Base-by-base conservation (phyloP, 1,140 invertebrate genomes). In the Papilio dardanus region DNA sequence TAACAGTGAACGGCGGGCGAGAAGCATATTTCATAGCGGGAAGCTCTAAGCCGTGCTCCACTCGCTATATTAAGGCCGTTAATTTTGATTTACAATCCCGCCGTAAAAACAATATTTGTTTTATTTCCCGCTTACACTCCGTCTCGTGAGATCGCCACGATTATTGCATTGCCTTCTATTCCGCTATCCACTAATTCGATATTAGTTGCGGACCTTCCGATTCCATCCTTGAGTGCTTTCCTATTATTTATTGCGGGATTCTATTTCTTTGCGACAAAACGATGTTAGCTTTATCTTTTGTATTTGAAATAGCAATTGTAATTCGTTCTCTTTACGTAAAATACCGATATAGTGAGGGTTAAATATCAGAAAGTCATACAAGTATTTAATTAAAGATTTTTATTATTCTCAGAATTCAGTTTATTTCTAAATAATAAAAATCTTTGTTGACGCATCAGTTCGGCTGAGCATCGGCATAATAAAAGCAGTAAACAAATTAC, bases 61-160 rank as follows among this genome's bases (percentile, higher is more conserved):
- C 84, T 81, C 83, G 91, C 90, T 88, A 91, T 93, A 92, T 93
- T 93, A 92, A 93, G 83, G 91, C 89, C 89, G 91, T 93, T 93
- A 93, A 93, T 93, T 93, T 93, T 93, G 91, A 93, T 93, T 93
- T 93, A 93, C 89, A 93, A 91, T 93, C 87, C 84, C 84, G 74
- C 86, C 86, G 89, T 88, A 91, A 90, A 89, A 92, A 89, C 90
- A 93, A 93, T 93, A 93, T 92, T 93, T 93, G 91, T 93, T 93
- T 91, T 93, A 92, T 91, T 91, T 89, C 85, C 82, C 83, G 80
- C 83, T 84, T 81, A 81, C 81, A 84, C 80, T 81, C 82, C 82
- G 85, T 86, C 85, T 87, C 80, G 78, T 76, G 83, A 88, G 87
- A 91, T 88, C 81, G 85, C 86, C 77, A 78, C 81, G 82, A 87